phyloP scores from a whole-genome alignment of 2,113 vertebrate genomes.

The Uropsilus gracilis region DNA sequence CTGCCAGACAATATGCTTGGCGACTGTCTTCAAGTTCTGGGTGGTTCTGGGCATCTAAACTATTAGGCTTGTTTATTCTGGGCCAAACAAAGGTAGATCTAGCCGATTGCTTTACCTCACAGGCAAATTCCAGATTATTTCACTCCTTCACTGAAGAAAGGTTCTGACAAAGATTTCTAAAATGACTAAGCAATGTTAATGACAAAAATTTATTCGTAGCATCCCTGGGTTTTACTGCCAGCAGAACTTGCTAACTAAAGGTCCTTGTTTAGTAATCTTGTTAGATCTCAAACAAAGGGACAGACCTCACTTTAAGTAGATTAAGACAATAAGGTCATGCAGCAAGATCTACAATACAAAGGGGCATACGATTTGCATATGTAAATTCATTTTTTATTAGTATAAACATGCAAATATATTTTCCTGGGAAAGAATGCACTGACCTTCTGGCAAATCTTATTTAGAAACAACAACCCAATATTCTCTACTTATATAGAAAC shows the following conservation, averaged over 20 bases:
- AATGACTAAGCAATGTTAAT: neutral
- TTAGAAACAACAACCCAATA: slow-evolving; percentile 11
- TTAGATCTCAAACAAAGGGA: slow-evolving; percentile 44
- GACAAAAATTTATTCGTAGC: slow-evolving; percentile 21
- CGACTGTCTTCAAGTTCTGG: no score
- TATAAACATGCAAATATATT: slow-evolving; percentile 27
- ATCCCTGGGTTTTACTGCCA: slow-evolving; percentile 18
- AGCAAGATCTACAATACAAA: slow-evolving; percentile 23
- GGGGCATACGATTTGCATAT: slow-evolving; percentile 25
- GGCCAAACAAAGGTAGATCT: neutral
- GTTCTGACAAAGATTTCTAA: slow-evolving; percentile 17
- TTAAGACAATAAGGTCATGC: neutral
- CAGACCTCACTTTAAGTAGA: neutral
- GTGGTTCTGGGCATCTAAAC: no score
- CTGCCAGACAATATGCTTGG: no score
- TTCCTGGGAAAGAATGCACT: slow-evolving; percentile 6
- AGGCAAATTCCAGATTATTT: neutral
- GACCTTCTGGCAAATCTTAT: neutral
- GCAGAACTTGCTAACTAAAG: neutral
- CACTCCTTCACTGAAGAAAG: neutral
- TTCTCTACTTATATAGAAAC: neutral
- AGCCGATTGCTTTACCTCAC: neutral
- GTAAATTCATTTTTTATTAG: slow-evolving; percentile 31
- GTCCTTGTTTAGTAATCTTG: slow-evolving; percentile 47
- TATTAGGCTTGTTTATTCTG: neutral